Percentiles rank a stretch among this genome's conserved stretches.
Evolutionary conservation across 2,797 vertebrate species (phyloP).

Genomic region (Sebastes minor): DNA sequence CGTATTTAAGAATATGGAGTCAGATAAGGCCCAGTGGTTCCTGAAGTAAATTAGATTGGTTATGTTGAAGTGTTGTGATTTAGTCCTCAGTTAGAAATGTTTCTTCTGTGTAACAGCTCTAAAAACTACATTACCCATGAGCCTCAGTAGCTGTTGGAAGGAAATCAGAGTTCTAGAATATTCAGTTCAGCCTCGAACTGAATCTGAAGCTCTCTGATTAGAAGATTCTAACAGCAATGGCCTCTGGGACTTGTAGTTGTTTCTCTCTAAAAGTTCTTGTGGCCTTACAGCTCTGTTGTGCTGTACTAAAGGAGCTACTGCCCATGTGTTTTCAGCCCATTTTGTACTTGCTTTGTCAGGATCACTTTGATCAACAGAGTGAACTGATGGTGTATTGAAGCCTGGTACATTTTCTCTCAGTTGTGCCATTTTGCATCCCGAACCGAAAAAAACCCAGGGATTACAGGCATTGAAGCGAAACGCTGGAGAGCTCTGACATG

Average conservation of each 20-base stretch:
- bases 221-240: background rate
- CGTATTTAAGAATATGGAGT: background rate
- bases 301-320: background rate
- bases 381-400: conserved; percentile 52
- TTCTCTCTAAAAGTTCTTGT: background rate
- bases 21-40: background rate
- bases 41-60: background rate
- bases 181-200: background rate
- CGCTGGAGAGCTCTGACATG: background rate
- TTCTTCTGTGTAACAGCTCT: background rate
- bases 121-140: background rate
- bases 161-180: background rate
- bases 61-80: background rate
- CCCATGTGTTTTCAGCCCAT: background rate
- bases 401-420: background rate
- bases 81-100: background rate
- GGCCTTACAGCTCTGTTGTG: background rate
- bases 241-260: conserved; percentile 1
- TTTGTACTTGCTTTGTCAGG: background rate
- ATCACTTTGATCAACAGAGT: background rate
- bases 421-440: background rate
- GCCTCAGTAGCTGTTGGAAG: background rate
- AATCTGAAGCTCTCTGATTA: background rate
- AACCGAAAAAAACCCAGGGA: background rate
- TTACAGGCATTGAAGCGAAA: conserved; percentile 12